Percentiles rank a stretch among this genome's conserved stretches.
Conservation (phyloP, 2,888 invertebrate species). For the Cryptocephalus primarius region DNA sequence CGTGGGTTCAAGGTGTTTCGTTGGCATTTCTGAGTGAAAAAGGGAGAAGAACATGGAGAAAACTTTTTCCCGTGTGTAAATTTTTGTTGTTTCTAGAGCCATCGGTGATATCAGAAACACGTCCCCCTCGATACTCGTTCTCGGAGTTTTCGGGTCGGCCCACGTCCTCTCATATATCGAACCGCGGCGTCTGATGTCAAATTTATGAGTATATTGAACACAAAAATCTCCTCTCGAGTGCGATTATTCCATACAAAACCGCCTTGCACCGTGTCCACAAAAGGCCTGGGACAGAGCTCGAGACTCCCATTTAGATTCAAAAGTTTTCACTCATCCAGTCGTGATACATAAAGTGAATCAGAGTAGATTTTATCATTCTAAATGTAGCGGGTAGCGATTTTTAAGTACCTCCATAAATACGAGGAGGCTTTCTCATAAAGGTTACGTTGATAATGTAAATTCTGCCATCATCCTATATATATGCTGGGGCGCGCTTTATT, state of each 20-base stretch:
- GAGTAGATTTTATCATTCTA: slow-evolving; percentile 16
- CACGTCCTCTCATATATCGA: no score
- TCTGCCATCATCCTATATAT: slow-evolving; percentile 8
- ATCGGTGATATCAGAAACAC: no score
- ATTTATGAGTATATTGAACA: no score
- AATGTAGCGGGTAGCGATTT: slow-evolving; percentile 16
- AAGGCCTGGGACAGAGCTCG: slow-evolving; percentile 5
- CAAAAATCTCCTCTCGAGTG: slow-evolving; percentile 1
- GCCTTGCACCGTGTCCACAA: slow-evolving; percentile 4
- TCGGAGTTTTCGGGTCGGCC: no score
- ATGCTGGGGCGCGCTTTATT: slow-evolving; percentile 6
- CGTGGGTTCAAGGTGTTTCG: no score
- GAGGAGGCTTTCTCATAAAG: slow-evolving; percentile 14
- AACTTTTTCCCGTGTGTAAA: no score
- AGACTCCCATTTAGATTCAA: slow-evolving; percentile 8
- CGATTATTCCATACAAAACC: slow-evolving; percentile 2
- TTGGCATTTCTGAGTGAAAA: no score
- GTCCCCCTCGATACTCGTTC: no score
- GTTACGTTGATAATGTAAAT: slow-evolving; percentile 17
- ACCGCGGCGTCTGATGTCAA: no score
- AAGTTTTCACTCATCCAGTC: slow-evolving; percentile 14
- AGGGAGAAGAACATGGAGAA: no score
- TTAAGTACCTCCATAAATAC: slow-evolving; percentile 12
- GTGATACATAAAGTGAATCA: slow-evolving; percentile 17
- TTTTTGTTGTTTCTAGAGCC: no score